Percentiles rank a stretch among this genome's conserved stretches.
These are phyloP conservation scores for Orchestes rusci DNA, from an alignment of 2,888 invertebrate species.

Conservation along the genomic window DNA sequence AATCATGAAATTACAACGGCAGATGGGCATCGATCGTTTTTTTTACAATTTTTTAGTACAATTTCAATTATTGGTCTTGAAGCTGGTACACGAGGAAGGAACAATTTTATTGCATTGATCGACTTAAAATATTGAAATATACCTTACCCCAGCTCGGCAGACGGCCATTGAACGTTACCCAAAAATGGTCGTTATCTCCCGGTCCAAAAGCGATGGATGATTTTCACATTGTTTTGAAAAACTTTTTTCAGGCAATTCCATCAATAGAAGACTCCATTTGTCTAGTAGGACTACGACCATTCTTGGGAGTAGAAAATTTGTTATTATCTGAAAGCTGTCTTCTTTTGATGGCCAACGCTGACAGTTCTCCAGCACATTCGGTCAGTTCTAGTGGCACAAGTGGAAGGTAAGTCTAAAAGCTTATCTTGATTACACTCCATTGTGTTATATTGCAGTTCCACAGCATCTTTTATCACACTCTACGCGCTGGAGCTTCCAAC, in stretches of 20 bases:
- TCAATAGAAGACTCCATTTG: constrained; percentile 55
- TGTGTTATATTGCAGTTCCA: constrained; percentile 34
- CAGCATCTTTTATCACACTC: constrained; percentile 56
- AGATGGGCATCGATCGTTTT: too few relatives aligned
- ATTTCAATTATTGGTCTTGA: too few relatives aligned
- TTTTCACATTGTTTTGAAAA: too few relatives aligned
- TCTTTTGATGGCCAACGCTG: constrained; percentile 52
- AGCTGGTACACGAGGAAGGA: too few relatives aligned
- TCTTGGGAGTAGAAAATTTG: constrained; percentile 54
- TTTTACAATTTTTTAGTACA: too few relatives aligned
- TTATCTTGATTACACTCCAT: neutral
- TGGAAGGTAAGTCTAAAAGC: constrained; percentile 28
- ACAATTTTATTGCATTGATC: too few relatives aligned
- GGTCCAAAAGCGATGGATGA: too few relatives aligned
- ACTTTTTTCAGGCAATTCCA: constrained; percentile 47
- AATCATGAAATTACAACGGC: too few relatives aligned
- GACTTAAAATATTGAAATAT: too few relatives aligned
- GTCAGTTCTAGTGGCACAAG: constrained; percentile 37
- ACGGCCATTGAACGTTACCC: too few relatives aligned
- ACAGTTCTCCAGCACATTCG: constrained; percentile 48
- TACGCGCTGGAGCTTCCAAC: constrained; percentile 62
- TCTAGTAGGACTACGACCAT: constrained; percentile 60
- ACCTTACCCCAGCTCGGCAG: too few relatives aligned
- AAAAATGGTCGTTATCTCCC: too few relatives aligned
- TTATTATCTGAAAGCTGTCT: constrained; percentile 47